Evolutionary conservation across 2,888 invertebrate genomes (phyloP), one percentile per base, ranked within the genome.

Genomic region (Steinernema scapterisci): DNA sequence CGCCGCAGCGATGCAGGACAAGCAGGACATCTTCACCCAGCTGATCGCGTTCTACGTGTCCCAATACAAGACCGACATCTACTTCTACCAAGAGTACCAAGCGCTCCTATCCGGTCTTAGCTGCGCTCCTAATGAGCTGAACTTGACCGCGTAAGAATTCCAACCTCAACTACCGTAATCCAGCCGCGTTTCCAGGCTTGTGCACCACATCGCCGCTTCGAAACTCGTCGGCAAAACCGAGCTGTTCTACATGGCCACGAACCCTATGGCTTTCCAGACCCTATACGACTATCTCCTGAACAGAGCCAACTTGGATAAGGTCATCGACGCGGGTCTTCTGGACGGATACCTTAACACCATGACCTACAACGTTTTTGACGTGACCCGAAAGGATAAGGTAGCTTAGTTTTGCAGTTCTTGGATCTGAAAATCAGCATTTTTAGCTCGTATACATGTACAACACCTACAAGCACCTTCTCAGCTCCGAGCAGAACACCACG

Each of bases 1-100:
- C 46, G 81, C 79, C 46, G 81, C 77, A 11, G 78, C 78, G 13
- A 75, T 75, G 56, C 75, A 74, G 51, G 73, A 75, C 25, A 23
- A 43, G 44, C 63, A 38, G 19, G 76, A 77, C 48, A 74, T 38
- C 74, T 79, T 79, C 77, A 75, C 72, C 72, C 73, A 73, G 54
- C 72, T 79, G 76, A 46, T 79, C 51, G 54, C 73, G 38, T 70
- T 63, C n/a, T 79, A 79, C 63, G 78, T 76, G 54, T 31, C 51
- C 11, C 78, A 79, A 71, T 78, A 77, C 51, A 21, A 75, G 46
- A 78, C 77, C 13, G 78, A 79, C 72, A 77, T 75, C 25, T 79
- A 79, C 72, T 79, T 78, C 72, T 79, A 78, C 71, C 79, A 79
- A 25, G 79, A 79, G 71, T 79, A 79, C 73, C 76, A 77, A 77